Evolutionary conservation across 2,797 vertebrate species (phyloP), one percentile per base, ranked within the genome.

Genomic region (Synanceia verrucosa): DNA sequence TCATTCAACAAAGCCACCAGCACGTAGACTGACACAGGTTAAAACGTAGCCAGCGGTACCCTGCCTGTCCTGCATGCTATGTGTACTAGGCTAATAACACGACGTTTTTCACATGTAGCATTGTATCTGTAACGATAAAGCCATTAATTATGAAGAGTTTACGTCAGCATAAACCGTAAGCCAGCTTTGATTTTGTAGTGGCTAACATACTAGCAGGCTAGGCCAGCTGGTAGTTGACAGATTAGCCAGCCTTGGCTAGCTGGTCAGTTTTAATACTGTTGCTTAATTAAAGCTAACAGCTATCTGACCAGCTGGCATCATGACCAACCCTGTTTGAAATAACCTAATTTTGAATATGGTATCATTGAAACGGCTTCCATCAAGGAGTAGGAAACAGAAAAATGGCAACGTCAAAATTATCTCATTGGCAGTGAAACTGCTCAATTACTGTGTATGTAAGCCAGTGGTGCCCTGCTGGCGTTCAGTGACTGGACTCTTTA

Each of bases 1-100:
- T 91, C 92, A 92, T 80, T 90, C 89, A 92, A 88, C 91, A 88
- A 90, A 89, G 86, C 80, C 85, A 21, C 82, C 53, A 52, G 78
- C 80, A 79, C 44, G 31, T 11, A 19, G 66, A 3, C 71, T 59
- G 69, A 36, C 50, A 70, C 81, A 9, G 73, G 71, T 72, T 71
- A 51, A 74, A 78, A 68, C 44, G 68, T 81, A 60, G 59, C 53
- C 53, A 18, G 34, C 16, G 18, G 48, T 51, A 44, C 64, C 59
- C 29, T 36, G 37, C 14, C 43, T 3, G 5, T 12, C 55, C 23
- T 28, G 3, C 28, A 18, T n/a, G 4, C 0, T 24, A 9, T 2
- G 18, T 2, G 24, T 9, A 1, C 61, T 8, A 0, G 14, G 5
- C 6, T 56, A 13, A 33, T n/a, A 26, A 19, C 23, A 16, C 5